Conservation (phyloP, 2,888 invertebrate genomes). For the Aphodius granarius region DNA sequence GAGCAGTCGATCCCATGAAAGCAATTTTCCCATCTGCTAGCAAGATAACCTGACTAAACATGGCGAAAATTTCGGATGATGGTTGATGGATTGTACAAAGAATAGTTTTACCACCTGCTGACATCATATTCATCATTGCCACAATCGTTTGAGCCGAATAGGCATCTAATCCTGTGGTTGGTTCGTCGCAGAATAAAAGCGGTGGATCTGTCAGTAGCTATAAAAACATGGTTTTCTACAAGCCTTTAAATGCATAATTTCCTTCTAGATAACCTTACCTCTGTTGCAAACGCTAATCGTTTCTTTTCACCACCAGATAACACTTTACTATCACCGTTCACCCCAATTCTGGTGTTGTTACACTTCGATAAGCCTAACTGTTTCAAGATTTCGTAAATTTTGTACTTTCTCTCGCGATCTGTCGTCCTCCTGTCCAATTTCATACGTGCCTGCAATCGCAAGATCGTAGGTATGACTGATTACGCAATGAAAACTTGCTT, state of each 20-base stretch:
- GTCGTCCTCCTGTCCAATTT: constrained; percentile 74
- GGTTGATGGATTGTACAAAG: constrained; percentile 95
- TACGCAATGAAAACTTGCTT: neutral
- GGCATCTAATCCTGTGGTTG: constrained; percentile 91
- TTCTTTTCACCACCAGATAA: constrained; percentile 95
- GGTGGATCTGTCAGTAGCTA: constrained; percentile 87
- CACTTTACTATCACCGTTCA: constrained; percentile 72
- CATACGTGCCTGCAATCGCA: constrained; percentile 68
- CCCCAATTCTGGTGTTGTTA: constrained; percentile 77
- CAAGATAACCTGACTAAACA: constrained; percentile 78
- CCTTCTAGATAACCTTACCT: constrained; percentile 60
- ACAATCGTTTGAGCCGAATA: constrained; percentile 88
- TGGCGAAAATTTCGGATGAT: constrained; percentile 80
- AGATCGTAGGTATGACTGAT: too few species aligned
- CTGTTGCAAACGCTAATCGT: constrained; percentile 88
- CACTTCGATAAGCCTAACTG: constrained; percentile 73
- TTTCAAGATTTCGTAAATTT: constrained; percentile 71
- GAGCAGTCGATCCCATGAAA: constrained; percentile 72
- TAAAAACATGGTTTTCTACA: constrained; percentile 26
- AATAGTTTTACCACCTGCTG: constrained; percentile 79
- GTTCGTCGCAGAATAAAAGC: constrained; percentile 93
- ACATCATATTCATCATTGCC: constrained; percentile 68
- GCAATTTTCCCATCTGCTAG: constrained; percentile 87
- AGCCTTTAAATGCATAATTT: neutral
- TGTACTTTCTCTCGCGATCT: constrained; percentile 61